Evolutionary conservation across 1,140 invertebrate genomes (phyloP).

Genomic region (Agrypnia vestita): DNA sequence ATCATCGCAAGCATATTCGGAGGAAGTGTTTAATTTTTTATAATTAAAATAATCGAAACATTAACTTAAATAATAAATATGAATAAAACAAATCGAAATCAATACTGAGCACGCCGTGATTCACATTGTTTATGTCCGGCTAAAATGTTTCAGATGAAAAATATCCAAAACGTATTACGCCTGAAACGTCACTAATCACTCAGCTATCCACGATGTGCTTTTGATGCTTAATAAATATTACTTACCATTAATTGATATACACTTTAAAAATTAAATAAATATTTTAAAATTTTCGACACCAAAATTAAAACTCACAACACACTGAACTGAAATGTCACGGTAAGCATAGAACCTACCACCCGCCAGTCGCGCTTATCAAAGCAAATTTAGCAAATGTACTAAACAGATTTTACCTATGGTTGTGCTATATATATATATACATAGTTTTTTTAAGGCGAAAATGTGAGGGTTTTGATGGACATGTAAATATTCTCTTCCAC

Average conservation of each 20-base stretch:
- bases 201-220: neutral
- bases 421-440: too few relatives aligned
- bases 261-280: constrained; percentile 1
- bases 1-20: neutral
- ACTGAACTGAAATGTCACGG: neutral
- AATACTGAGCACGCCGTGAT: neutral
- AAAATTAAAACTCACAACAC: neutral
- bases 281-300: neutral
- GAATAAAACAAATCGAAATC: neutral
- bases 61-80: neutral
- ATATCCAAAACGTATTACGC: neutral
- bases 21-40: neutral
- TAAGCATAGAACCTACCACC: neutral
- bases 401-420: too few relatives aligned
- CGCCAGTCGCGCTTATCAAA: too few relatives aligned
- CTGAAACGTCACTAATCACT: neutral
- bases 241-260: neutral
- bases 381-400: too few relatives aligned
- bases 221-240: neutral
- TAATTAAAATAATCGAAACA: neutral
- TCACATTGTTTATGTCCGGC: neutral
- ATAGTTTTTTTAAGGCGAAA: too few relatives aligned
- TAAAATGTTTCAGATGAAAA: neutral
- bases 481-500: too few relatives aligned
- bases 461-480: too few relatives aligned